phyloP scores from a whole-genome alignment of 2,113 vertebrate species.

The Aegithalos caudatus region DNA sequence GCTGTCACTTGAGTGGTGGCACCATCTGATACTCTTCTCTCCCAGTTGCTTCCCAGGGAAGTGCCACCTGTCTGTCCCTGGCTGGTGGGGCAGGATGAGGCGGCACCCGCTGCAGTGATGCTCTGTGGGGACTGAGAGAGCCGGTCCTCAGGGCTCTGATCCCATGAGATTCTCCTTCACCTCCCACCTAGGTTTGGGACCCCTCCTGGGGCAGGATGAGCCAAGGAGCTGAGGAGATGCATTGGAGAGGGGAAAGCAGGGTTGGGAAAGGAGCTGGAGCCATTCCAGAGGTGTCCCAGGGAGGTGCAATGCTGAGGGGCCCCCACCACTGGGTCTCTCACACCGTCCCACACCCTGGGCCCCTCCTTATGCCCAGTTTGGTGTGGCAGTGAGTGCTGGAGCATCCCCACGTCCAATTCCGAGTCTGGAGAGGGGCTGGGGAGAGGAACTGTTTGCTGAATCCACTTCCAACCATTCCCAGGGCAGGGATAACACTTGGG shows the following conservation, averaged over 20 bases:
- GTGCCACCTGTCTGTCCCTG: neutral
- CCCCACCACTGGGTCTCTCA: accelerated
- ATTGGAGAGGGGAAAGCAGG: accelerated
- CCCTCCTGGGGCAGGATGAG: neutral
- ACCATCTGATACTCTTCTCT: accelerated
- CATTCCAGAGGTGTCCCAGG: neutral
- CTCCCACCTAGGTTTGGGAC: neutral
- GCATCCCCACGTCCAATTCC: accelerated
- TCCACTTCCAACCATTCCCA: neutral
- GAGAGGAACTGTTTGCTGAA: accelerated
- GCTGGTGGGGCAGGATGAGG: neutral
- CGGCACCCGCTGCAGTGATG: neutral
- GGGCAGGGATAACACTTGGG: too few relatives aligned
- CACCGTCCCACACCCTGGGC: accelerated
- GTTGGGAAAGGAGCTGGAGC: neutral
- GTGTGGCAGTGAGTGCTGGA: accelerated
- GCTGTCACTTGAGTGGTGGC: accelerated
- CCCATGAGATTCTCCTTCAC: neutral
- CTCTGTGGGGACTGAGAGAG: accelerated
- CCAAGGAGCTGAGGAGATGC: neutral
- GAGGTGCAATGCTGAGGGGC: neutral
- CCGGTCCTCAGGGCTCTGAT: neutral
- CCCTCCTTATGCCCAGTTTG: neutral
- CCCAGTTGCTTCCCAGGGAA: neutral
- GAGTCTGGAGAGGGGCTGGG: too few relatives aligned